Base-by-base conservation (phyloP, 1,140 invertebrate species). In the Brachionus sp. region DNA sequence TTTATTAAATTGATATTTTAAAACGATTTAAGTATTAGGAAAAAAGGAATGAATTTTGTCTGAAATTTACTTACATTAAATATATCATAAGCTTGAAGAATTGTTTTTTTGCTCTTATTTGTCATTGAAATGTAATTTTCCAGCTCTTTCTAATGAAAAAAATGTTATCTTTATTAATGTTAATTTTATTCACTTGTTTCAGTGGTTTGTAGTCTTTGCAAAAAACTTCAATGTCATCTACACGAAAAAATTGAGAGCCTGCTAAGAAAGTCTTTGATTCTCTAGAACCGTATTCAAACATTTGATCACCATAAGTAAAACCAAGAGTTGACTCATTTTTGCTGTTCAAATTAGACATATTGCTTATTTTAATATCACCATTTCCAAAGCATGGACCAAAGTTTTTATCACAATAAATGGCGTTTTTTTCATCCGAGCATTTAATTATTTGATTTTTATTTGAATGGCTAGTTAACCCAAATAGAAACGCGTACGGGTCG, bases 401-500 rank as follows among this genome's bases (percentile, higher is more conserved):
- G 19, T 75, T 25, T 75, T 44, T 44, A 25, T 44, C 70, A 75
- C 70, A 75, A 46, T 75, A 75, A 44, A 75, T 75, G 1, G 70
- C 37, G 13, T 75, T 23, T 29, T 23, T 16, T 46, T 19, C 37
- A 25, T 75, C 42, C 6, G 70, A 44, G 25, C 70, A 75, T 23
- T 75, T 75, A 16, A 75, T 75, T 3, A 44, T 75, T 16, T 19
- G 1, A 33, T 12, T 19, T 7, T 75, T 75, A 44, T 44, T 46
- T 44, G 50, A 35, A 77, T 19, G 2, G 19, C 33, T 77, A 0
- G 12, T 16, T 3, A 77, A 19, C 0, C 23, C 10, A 57, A 86
- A 86, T 5, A 86, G 7, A 68, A 86, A 86, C 44, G 85, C 84
- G 2, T 77, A 53, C 0, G 19, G 50, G 53, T 84, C 77, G 7